phyloP scores from a whole-genome alignment of 2,113 vertebrate species.

The Baryphthengus martii region DNA sequence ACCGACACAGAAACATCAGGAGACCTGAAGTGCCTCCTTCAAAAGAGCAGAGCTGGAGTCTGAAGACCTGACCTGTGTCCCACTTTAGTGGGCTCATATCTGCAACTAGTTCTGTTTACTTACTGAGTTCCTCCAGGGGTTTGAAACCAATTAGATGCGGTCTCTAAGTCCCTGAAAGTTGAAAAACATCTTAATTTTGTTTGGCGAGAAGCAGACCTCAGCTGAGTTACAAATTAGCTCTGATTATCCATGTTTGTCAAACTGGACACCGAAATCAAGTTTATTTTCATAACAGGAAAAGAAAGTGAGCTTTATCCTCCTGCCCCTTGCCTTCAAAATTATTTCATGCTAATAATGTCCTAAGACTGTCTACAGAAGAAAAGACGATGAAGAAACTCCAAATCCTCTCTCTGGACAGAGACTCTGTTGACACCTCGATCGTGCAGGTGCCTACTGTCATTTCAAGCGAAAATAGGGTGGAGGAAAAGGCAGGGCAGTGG shows the following conservation, averaged over 20 bases:
- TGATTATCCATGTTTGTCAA: constrained; percentile 26
- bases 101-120: constrained; percentile 37
- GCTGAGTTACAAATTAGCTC: constrained; percentile 34
- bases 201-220: constrained; percentile 46
- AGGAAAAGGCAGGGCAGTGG: not conserved
- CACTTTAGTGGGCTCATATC: constrained; percentile 34
- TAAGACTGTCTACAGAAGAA: constrained; percentile 39
- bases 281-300: constrained; percentile 16
- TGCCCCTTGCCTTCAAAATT: not conserved
- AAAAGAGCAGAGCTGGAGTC: constrained; percentile 42
- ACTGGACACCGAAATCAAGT: constrained; percentile 32
- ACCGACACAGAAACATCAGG: constrained; percentile 67
- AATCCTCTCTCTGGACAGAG: constrained; percentile 22
- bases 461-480: constrained; percentile 7
- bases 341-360: constrained; percentile 5
- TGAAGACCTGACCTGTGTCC: constrained; percentile 42
- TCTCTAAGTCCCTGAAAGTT: constrained; percentile 28
- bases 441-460: not conserved
- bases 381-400: constrained; percentile 9
- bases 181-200: constrained; percentile 47
- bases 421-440: not conserved
- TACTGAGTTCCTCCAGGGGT: not conserved
- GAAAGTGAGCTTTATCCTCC: constrained; percentile 38
- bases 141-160: constrained; percentile 23
- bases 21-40: constrained; percentile 75